Evolutionary conservation across 92 coral and sea anemone species (phyloP).

Genomic region (Palythoa heliodiscus): DNA sequence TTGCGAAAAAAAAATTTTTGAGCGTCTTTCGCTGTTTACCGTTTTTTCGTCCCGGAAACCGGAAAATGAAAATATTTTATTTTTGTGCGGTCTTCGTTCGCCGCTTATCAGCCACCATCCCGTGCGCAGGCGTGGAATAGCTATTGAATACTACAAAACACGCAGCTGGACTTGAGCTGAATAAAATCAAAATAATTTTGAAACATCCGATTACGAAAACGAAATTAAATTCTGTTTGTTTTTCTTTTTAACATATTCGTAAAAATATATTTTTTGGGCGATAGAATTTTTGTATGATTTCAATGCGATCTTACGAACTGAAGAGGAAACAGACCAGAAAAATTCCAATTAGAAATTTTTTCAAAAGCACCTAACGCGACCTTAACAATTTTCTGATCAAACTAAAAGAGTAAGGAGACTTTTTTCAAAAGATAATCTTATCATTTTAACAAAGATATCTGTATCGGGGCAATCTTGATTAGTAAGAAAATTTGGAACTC

Average conservation of each 20-base stretch:
- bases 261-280: neutral
- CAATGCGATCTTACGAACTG: neutral
- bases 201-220: neutral
- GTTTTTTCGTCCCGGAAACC: too few relatives aligned
- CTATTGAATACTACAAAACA: neutral
- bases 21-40: too few relatives aligned
- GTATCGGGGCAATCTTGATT: too few relatives aligned
- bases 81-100: too few relatives aligned
- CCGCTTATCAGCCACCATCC: too few relatives aligned
- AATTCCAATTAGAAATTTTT: neutral
- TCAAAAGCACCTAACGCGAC: neutral
- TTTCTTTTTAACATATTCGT: neutral
- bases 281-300: neutral
- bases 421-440: neutral
- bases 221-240: neutral
- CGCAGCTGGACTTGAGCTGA: constrained; percentile 19
- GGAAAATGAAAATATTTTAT: too few relatives aligned
- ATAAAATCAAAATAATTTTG: neutral
- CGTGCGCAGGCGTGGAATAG: too few relatives aligned
- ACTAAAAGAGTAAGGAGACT: neutral
- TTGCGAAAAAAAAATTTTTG: too few relatives aligned
- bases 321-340: neutral
- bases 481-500: too few relatives aligned
- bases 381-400: constrained; percentile 1
- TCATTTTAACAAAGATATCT: neutral